phyloP scores from a whole-genome alignment of 2,797 vertebrate species.

The Arrhamphus sclerolepis region DNA sequence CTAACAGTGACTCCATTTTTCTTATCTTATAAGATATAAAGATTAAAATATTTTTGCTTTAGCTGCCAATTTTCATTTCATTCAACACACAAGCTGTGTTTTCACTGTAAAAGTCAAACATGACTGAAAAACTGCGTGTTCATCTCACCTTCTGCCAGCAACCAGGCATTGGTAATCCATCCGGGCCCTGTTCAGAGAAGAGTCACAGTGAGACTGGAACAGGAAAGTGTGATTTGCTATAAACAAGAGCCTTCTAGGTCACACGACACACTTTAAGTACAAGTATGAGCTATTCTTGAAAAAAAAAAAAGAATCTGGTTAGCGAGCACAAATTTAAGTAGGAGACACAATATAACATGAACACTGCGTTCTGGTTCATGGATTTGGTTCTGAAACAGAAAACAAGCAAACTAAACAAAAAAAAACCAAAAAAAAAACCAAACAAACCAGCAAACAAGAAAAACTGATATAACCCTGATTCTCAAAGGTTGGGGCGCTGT shows the following conservation, averaged over 20 bases:
- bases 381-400: too few relatives aligned
- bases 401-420: too few relatives aligned
- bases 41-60: not conserved
- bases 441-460: too few relatives aligned
- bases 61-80: not conserved
- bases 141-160: slow-evolving; percentile 98
- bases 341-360: not conserved
- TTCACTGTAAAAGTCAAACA: not conserved
- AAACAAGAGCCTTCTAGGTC: too few relatives aligned
- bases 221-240: not conserved
- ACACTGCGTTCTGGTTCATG: not conserved
- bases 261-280: too few relatives aligned
- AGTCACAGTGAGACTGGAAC: slow-evolving; percentile 41
- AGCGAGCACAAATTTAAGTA: not conserved
- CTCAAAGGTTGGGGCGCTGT: too few relatives aligned
- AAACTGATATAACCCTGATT: too few relatives aligned
- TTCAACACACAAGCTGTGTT: not conserved
- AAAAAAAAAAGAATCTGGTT: slow-evolving; percentile 1
- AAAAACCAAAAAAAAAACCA: too few relatives aligned
- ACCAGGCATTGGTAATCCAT: slow-evolving; percentile 99
- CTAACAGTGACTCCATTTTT: too few relatives aligned
- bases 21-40: too few relatives aligned
- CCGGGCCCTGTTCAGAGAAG: slow-evolving; percentile 88
- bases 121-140: not conserved
- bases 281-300: not conserved